A percentile compares a stretch with the other conserved stretches of the same genome.
Evolutionary conservation across 2,113 vertebrate genomes (phyloP).

Genomic region (Sturnus vulgaris): DNA sequence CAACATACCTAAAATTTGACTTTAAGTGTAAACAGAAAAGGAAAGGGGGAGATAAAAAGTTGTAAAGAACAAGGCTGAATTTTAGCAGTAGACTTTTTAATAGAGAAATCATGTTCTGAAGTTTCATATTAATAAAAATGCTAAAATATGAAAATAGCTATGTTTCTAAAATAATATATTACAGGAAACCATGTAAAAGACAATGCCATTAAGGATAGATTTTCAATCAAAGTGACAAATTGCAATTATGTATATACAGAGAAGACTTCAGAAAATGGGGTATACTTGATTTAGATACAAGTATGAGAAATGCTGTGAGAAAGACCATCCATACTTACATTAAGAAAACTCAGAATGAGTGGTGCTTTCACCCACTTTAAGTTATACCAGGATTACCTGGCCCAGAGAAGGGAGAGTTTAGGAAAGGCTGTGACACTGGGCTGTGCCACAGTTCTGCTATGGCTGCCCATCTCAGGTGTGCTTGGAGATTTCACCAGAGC

Average conservation of each 20-base stretch:
- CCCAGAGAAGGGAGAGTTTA: neutral
- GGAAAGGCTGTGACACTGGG: neutral
- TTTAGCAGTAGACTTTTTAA: neutral
- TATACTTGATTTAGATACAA: neutral
- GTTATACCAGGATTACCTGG: neutral
- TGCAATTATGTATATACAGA: neutral
- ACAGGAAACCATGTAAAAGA: neutral
- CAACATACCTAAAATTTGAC: neutral
- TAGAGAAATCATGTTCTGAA: neutral
- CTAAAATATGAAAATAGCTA: neutral
- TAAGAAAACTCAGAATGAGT: neutral
- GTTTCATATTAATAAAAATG: neutral
- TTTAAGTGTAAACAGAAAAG: conserved; percentile 3
- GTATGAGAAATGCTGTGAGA: neutral
- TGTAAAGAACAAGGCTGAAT: neutral
- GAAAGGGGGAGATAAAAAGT: neutral
- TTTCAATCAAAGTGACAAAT: neutral
- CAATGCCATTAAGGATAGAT: neutral
- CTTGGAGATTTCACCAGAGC: neutral
- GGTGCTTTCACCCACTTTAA: neutral
- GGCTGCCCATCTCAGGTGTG: neutral
- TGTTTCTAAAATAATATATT: neutral
- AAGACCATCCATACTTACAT: neutral
- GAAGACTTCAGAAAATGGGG: neutral
- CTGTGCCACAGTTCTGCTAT: neutral